phyloP scores from a whole-genome alignment of 2,888 invertebrate genomes.

The Standfussiana lucernea region DNA sequence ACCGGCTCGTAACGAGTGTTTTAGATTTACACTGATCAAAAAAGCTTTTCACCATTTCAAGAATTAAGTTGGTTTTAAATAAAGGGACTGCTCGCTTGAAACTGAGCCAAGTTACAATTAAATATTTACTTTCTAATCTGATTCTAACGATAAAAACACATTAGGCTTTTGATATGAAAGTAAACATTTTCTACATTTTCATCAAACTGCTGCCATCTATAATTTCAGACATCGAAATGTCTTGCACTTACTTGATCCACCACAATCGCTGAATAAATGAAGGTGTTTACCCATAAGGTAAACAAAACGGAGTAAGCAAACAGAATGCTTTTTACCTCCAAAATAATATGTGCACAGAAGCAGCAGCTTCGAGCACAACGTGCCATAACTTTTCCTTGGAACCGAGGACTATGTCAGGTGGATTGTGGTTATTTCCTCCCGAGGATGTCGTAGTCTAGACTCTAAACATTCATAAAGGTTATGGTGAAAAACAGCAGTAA shows the following conservation, averaged over 20 bases:
- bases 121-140: neutral
- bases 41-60: slow-evolving; percentile 13
- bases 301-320: neutral
- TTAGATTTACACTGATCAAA: slow-evolving; percentile 31
- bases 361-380: slow-evolving; percentile 3
- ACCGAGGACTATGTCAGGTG: slow-evolving; percentile 12
- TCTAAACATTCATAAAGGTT: neutral
- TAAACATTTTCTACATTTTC: neutral
- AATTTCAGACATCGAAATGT: neutral
- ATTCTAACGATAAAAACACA: neutral
- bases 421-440: slow-evolving; percentile 8
- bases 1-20: neutral
- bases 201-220: neutral
- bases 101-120: neutral
- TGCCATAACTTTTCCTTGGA: slow-evolving; percentile 12
- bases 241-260: neutral
- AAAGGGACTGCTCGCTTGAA: neutral
- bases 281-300: neutral
- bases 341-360: slow-evolving; percentile 42
- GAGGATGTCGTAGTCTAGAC: slow-evolving; percentile 6
- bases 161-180: neutral
- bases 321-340: slow-evolving; percentile 2
- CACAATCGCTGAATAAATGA: neutral
- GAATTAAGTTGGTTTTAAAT: slow-evolving; percentile 25
- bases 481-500: neutral